Evolutionary conservation across 2,113 vertebrate species (phyloP).

Genomic region (Trogon surrucura): DNA sequence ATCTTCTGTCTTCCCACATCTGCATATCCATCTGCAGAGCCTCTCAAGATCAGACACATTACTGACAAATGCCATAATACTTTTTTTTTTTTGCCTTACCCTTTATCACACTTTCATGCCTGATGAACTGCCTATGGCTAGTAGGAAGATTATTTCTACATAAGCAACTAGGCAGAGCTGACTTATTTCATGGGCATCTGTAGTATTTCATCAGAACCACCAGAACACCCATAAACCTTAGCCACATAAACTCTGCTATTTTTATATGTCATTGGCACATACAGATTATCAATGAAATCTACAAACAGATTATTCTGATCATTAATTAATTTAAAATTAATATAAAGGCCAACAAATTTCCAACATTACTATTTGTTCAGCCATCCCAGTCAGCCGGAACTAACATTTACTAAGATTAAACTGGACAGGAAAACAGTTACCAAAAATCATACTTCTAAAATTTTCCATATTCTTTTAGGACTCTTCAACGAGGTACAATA

Average conservation of each 20-base stretch:
- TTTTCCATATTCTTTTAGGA: background rate
- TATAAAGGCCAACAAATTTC: background rate
- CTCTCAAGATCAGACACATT: slow-evolving; percentile 64
- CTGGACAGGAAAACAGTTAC: background rate
- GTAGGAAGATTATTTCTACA: slow-evolving; percentile 33
- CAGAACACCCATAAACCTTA: background rate
- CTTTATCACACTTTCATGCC: slow-evolving; percentile 51
- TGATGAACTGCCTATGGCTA: slow-evolving; percentile 32
- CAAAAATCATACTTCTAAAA: background rate
- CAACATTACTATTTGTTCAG: background rate
- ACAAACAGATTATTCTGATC: background rate
- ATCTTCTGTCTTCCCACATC: slow-evolving; percentile 55
- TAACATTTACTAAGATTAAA: background rate
- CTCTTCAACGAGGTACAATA: background rate
- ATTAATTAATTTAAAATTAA: background rate
- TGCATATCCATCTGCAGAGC: slow-evolving; percentile 64
- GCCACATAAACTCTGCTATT: background rate
- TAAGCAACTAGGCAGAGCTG: slow-evolving; percentile 4
- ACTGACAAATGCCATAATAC: slow-evolving; percentile 64
- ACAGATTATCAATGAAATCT: background rate
- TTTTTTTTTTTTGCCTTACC: slow-evolving; percentile 32
- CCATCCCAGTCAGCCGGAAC: background rate
- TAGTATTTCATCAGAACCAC: slow-evolving; percentile 29
- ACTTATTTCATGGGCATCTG: slow-evolving; percentile 21
- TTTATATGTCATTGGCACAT: background rate